Evolutionary conservation across 2,797 vertebrate genomes (phyloP).

Genomic region (Babyrousa celebensis): DNA sequence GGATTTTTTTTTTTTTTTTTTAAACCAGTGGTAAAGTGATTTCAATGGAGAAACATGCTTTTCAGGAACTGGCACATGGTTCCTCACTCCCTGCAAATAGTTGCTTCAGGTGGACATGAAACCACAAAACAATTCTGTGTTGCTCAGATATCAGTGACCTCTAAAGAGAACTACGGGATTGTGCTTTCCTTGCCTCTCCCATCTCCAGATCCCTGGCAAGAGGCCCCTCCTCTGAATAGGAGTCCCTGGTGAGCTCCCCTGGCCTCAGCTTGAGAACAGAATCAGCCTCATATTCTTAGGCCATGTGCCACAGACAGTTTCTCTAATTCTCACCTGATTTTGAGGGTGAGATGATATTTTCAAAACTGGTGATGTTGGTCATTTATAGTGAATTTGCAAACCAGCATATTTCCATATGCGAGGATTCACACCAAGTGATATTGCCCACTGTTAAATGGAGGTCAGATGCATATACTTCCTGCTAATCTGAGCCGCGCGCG

Average conservation of each 20-base stretch:
- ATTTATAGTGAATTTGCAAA: not conserved
- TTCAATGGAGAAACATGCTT: not conserved
- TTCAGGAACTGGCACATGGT: not conserved
- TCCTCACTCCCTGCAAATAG: not conserved
- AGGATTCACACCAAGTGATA: not conserved
- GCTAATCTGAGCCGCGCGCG: not conserved
- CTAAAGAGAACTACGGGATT: not conserved
- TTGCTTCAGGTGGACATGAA: not conserved
- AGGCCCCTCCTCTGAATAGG: not conserved
- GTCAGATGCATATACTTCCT: not conserved
- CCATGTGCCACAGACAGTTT: not conserved
- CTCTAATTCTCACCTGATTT: not conserved
- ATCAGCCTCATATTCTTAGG: not conserved
- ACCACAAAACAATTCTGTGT: not conserved
- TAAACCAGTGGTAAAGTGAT: not conserved
- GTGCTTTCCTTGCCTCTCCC: not conserved
- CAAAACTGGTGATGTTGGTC: not conserved
- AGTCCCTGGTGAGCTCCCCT: not conserved
- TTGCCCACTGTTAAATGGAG: not conserved
- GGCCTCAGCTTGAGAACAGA: not conserved
- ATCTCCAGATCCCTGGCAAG: not conserved
- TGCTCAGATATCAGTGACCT: not conserved
- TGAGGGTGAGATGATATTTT: not conserved
- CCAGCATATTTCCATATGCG: not conserved
- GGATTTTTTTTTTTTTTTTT: not conserved